Evolutionary conservation across 2,113 vertebrate genomes (phyloP).

Genomic region (Grallaria varia): DNA sequence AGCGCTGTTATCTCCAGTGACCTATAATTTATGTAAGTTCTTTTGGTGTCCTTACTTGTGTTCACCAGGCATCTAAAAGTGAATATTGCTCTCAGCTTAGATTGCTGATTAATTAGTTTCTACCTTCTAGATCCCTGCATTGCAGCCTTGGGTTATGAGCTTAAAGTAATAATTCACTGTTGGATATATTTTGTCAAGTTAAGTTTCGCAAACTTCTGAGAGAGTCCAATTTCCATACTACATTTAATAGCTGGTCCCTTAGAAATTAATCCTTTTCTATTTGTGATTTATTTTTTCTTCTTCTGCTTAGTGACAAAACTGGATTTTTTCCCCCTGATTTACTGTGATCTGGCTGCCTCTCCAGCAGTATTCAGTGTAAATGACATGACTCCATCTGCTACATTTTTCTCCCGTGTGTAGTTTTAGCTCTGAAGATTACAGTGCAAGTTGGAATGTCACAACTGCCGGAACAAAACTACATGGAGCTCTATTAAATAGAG

Average conservation of each 20-base stretch:
- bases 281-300: slow-evolving; percentile 43
- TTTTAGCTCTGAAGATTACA: neutral
- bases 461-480: neutral
- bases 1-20: neutral
- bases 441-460: neutral
- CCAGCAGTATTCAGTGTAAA: slow-evolving; percentile 9
- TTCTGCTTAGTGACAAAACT: slow-evolving; percentile 28
- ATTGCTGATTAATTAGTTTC: slow-evolving; percentile 40
- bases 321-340: neutral
- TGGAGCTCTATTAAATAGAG: neutral
- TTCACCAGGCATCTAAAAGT: neutral
- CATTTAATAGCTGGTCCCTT: neutral
- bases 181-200: neutral
- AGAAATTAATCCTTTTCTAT: slow-evolving; percentile 10
- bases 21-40: slow-evolving; percentile 19
- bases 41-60: slow-evolving; percentile 9
- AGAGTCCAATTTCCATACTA: neutral
- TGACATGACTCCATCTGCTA: slow-evolving; percentile 17
- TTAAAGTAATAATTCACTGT: neutral
- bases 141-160: slow-evolving; percentile 17
- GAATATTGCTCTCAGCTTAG: slow-evolving; percentile 8
- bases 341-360: slow-evolving; percentile 13
- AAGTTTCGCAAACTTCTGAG: slow-evolving; percentile 6
- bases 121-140: neutral
- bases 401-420: neutral